Conservation (phyloP, 2,888 invertebrate species). For the Clusia tigrina region DNA sequence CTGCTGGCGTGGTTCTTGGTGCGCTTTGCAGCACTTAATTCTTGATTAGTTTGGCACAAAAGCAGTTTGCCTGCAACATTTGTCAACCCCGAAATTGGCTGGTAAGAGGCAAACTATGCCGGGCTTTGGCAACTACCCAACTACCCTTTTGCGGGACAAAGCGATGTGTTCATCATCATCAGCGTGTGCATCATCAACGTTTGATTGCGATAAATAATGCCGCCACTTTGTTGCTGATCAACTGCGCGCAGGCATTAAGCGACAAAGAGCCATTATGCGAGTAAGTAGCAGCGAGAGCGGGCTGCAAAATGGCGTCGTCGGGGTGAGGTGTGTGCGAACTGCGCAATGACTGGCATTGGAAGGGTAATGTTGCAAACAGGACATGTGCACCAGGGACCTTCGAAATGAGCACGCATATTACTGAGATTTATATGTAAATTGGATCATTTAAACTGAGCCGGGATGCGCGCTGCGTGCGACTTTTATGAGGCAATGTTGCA, state of each 20-base stretch:
- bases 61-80: slow-evolving; percentile 7
- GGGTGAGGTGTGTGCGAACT: background rate
- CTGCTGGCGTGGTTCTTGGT: slow-evolving; percentile 11
- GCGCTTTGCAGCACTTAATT: slow-evolving; percentile 33
- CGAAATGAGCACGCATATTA: slow-evolving; percentile 42
- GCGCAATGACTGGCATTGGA: slow-evolving; percentile 44
- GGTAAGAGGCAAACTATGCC: background rate
- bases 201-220: slow-evolving; percentile 64
- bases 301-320: slow-evolving; percentile 13
- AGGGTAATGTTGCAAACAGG: slow-evolving; percentile 13
- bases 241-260: slow-evolving; percentile 31
- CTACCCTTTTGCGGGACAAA: slow-evolving; percentile 24
- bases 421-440: slow-evolving; percentile 59
- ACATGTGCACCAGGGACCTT: background rate
- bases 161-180: too few species aligned
- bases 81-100: background rate
- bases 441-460: slow-evolving; percentile 28
- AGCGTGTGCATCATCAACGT: slow-evolving; percentile 60
- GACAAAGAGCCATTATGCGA: slow-evolving; percentile 9
- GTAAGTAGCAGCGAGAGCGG: background rate
- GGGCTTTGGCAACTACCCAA: background rate
- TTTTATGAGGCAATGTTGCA: too few species aligned
- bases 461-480: background rate
- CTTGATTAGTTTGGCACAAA: slow-evolving; percentile 31
- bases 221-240: slow-evolving; percentile 59